These are phyloP conservation scores for Erythrocebus patas DNA, from an alignment of 2,113 vertebrate species.

Conservation along the genomic window DNA sequence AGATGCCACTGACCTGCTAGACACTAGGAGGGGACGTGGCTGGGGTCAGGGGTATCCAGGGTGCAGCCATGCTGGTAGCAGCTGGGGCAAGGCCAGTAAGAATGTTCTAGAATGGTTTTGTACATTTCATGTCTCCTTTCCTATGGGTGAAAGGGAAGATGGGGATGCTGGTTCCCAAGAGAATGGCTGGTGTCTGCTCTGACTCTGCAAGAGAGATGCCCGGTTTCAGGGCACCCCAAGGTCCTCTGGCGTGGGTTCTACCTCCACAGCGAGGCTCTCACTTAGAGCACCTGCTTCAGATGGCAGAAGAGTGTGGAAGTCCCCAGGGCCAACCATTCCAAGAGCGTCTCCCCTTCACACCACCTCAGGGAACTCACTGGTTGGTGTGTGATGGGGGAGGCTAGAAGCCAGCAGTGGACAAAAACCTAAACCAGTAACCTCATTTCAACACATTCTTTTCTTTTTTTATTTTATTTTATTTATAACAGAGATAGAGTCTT, in stretches of 20 bases:
- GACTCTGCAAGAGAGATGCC: not conserved
- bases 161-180: not conserved
- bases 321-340: not conserved
- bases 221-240: not conserved
- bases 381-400: not conserved
- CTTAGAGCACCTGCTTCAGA: not conserved
- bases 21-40: not conserved
- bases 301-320: not conserved
- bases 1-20: not conserved
- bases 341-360: not conserved
- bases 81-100: accelerated
- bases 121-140: not conserved
- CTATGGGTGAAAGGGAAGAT: not conserved
- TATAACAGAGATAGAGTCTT: too few species aligned
- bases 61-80: not conserved
- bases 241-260: not conserved
- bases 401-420: constrained; percentile 71
- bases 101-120: not conserved
- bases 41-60: not conserved
- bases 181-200: not conserved
- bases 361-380: not conserved
- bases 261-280: not conserved
- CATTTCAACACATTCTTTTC: too few species aligned
- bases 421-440: too few species aligned
- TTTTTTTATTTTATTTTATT: too few species aligned